phyloP scores from a whole-genome alignment of 2,888 invertebrate genomes.

The Limenitis camilla region DNA sequence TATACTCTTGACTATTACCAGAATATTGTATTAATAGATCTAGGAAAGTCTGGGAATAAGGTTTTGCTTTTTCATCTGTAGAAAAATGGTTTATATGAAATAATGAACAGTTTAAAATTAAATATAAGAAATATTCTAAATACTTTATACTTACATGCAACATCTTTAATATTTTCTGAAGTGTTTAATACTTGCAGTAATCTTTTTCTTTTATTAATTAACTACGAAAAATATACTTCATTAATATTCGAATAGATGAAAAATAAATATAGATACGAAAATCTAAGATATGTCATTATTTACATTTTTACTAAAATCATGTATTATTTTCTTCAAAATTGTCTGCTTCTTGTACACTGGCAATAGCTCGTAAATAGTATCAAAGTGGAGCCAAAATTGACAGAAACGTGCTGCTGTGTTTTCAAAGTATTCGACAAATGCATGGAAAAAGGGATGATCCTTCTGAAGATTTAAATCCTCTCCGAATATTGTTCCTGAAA shows the following conservation, averaged over 20 bases:
- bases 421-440: constrained; percentile 29
- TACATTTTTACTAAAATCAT: constrained; percentile 1
- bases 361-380: constrained; percentile 28
- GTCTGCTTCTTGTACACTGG: constrained; percentile 12
- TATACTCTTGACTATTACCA: constrained; percentile 23
- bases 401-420: constrained; percentile 29
- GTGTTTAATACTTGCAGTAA: no score
- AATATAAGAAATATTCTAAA: no score
- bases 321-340: neutral
- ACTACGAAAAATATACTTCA: no score
- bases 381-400: constrained; percentile 35
- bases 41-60: no score
- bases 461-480: constrained; percentile 30
- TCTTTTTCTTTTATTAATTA: no score
- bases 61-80: no score
- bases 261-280: no score
- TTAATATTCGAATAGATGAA: no score
- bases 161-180: no score
- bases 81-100: no score
- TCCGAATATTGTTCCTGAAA: constrained; percentile 37
- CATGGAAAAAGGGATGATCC: constrained; percentile 31
- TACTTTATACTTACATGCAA: no score
- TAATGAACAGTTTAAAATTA: no score
- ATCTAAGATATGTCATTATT: neutral
- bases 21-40: constrained; percentile 17